Conservation (phyloP, 2,113 vertebrate species). For the Cheirogaleus medius region DNA sequence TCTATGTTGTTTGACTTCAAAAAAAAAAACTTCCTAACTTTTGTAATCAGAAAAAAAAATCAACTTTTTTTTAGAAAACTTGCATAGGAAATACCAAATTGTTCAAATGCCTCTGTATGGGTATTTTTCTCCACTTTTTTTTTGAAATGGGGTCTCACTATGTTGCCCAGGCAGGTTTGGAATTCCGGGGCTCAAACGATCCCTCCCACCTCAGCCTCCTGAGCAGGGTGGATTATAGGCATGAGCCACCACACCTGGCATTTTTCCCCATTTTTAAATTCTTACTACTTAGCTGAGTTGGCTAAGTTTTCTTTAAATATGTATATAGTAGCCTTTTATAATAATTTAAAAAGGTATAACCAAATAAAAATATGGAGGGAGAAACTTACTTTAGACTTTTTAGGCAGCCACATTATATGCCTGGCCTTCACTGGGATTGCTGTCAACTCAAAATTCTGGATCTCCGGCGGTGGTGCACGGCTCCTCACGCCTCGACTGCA, state of each 20-base stretch:
- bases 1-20: not conserved
- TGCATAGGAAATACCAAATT: not conserved
- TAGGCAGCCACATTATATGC: not conserved
- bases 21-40: not conserved
- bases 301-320: not conserved
- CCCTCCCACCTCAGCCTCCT: not conserved
- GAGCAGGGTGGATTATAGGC: not conserved
- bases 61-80: not conserved
- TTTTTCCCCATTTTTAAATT: not conserved
- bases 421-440: not conserved
- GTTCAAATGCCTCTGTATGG: not conserved
- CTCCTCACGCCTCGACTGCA: not conserved
- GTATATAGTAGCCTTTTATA: not conserved
- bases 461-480: fast-evolving
- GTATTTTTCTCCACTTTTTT: not conserved
- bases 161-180: not conserved
- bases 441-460: not conserved
- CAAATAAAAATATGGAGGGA: not conserved
- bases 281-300: not conserved
- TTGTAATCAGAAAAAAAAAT: not conserved
- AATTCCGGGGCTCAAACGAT: not conserved
- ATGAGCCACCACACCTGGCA: not conserved
- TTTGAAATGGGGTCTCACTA: not conserved
- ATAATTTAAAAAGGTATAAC: not conserved
- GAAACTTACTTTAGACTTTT: not conserved